These are phyloP conservation scores for Piezodorus guildinii DNA, from an alignment of 1,140 invertebrate species.

Conservation along the genomic window DNA sequence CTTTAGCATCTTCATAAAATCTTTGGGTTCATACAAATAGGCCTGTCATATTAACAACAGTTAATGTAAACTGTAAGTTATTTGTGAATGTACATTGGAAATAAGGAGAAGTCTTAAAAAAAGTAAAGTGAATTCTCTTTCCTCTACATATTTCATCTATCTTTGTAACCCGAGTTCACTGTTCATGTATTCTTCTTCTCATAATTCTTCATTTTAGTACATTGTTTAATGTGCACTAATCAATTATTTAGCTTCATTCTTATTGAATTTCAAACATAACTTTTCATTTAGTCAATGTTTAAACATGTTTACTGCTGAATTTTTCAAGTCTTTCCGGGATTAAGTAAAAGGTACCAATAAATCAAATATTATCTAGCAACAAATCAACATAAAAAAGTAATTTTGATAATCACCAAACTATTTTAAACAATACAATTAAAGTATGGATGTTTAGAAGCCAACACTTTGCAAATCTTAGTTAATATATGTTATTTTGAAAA, in stretches of 20 bases:
- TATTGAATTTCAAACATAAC: neutral
- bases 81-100: neutral
- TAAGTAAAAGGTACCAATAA: too few relatives aligned
- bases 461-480: too few relatives aligned
- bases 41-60: neutral
- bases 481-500: too few relatives aligned
- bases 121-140: conserved; percentile 6
- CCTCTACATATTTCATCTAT: neutral
- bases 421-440: too few relatives aligned
- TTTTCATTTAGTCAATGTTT: neutral
- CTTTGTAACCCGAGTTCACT: neutral
- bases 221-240: neutral
- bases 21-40: neutral
- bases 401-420: too few relatives aligned
- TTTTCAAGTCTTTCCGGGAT: too few relatives aligned
- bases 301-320: too few relatives aligned
- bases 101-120: neutral
- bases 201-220: neutral
- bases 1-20: neutral
- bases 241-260: neutral
- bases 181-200: neutral
- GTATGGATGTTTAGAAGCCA: too few relatives aligned
- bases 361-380: too few relatives aligned
- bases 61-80: neutral
- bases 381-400: too few relatives aligned